A percentile compares a stretch with the other conserved stretches of the same genome.
These are phyloP conservation scores for Gonioctena quinquepunctata DNA, from an alignment of 1,140 invertebrate genomes.

Conservation along the genomic window DNA sequence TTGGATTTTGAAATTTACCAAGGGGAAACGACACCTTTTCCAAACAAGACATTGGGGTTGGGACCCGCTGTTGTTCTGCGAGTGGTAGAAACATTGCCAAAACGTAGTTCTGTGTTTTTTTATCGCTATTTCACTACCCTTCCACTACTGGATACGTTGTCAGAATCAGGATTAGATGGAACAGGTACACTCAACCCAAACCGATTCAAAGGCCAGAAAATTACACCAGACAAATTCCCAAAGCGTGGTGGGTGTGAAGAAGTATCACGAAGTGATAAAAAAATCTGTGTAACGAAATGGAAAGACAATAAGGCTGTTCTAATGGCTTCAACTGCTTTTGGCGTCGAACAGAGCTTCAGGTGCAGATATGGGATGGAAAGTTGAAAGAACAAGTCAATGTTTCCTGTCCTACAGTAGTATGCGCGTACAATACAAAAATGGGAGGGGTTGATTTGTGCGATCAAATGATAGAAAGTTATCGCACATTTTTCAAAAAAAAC, in stretches of 20 bases:
- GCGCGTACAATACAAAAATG: neutral
- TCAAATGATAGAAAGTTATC: conserved; percentile 8
- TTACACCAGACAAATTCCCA: neutral
- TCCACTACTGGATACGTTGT: too few species aligned
- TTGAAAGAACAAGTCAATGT: neutral
- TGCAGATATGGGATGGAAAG: neutral
- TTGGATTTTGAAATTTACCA: neutral
- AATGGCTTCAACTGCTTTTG: too few species aligned
- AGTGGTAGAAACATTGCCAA: conserved; percentile 5
- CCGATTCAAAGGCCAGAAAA: neutral
- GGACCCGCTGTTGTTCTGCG: conserved; percentile 12
- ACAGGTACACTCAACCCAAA: too few species aligned
- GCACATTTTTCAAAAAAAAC: conserved; percentile 6
- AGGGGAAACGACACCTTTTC: too few species aligned
- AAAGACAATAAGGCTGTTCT: too few species aligned
- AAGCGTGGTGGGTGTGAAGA: neutral
- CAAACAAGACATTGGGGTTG: too few species aligned
- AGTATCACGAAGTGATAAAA: conserved; percentile 1
- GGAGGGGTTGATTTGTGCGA: conserved; percentile 5
- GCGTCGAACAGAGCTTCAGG: too few species aligned
- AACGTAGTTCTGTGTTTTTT: too few species aligned
- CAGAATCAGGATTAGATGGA: too few species aligned
- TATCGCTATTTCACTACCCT: conserved; percentile 18
- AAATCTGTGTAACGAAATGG: conserved; percentile 7
- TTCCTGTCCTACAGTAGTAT: neutral